Base-by-base conservation (phyloP, 23 tunicate genomes). In the Trididemnum nubilum region DNA sequence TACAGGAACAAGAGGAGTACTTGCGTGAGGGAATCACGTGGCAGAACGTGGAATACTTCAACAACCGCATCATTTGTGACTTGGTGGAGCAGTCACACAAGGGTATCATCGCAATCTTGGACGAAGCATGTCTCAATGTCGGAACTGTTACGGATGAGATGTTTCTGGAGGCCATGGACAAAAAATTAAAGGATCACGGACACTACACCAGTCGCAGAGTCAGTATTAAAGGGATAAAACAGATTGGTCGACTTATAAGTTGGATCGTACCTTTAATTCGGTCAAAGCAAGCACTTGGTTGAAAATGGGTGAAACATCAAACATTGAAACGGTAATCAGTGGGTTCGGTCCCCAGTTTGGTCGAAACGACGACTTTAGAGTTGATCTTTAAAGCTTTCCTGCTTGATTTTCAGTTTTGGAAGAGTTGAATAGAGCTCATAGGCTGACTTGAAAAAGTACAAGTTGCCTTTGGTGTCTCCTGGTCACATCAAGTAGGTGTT, bases 1-100 rank as follows among this genome's bases (percentile, higher is more conserved):
- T 71, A 34, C 57, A 89, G 91, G 98, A 94, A 76, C 94, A 94
- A 87, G 98, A 93, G 34, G 98, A 93, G 64, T 93, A 93, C 81
- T 73, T 83, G 9, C 80, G 88, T 40, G 98, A 93, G 71, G 98
- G 98, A 29, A 94, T 94, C 64, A 81, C 85, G 0, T 94, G 98
- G 98, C 91, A 89, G 36, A 83, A 94, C 50, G 77, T 94, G 58
- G 95, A 94, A 25, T 94, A 94, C 61, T 89, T 89, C 91, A 94
- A 94, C 95, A 94, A 94, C 70, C 73, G 85, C 37, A 65, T 89
- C 65, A 94, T 94, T 32, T 94, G 98, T 54, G 91, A 94, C 19
- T 61, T 94, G 49, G 98, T 94, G 32, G 98, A 94, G 61, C 91
- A 89, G 74, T 75, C 93, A 18, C 95, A 85, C 77, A 85, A 85